A percentile compares a stretch with the other conserved stretches of the same genome.
These are phyloP conservation scores for Hyla sarda DNA, from an alignment of 2,113 vertebrate genomes.

Conservation along the genomic window DNA sequence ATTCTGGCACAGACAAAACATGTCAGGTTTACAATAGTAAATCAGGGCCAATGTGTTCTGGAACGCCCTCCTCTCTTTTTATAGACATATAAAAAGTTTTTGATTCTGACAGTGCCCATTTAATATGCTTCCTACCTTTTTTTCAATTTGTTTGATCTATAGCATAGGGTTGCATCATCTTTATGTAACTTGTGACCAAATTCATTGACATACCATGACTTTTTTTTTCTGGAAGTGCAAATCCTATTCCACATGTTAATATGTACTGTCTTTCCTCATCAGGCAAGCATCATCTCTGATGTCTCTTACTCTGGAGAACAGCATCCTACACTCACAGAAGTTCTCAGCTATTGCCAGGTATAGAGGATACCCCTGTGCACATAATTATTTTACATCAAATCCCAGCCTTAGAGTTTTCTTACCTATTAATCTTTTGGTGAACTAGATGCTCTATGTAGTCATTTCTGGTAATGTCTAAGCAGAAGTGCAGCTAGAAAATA, in stretches of 20 bases:
- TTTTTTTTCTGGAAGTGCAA: background rate
- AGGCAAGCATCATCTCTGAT: slow-evolving; percentile 62
- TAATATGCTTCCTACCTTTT: too few species aligned
- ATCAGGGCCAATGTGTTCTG: too few species aligned
- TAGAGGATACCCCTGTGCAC: background rate
- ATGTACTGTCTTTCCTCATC: slow-evolving; percentile 18
- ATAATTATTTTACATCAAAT: background rate
- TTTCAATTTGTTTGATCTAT: too few species aligned
- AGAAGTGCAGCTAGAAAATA: too few species aligned
- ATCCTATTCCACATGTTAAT: background rate
- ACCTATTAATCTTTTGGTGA: background rate
- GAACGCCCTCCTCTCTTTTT: too few species aligned
- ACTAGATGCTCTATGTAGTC: background rate
- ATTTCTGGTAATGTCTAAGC: too few species aligned
- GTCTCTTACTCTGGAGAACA: slow-evolving; percentile 65
- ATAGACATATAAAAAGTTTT: too few species aligned
- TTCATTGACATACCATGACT: background rate
- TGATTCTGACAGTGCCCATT: too few species aligned
- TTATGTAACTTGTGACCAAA: background rate
- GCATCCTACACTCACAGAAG: slow-evolving; percentile 66
- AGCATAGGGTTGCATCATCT: too few species aligned
- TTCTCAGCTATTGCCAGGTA: slow-evolving; percentile 81
- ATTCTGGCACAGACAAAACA: too few species aligned
- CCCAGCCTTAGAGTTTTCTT: background rate
- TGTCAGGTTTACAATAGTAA: too few species aligned